A percentile compares a stretch with the other conserved stretches of the same genome.
Conservation (phyloP, 1,140 invertebrate species). For the Cherax destructor region DNA sequence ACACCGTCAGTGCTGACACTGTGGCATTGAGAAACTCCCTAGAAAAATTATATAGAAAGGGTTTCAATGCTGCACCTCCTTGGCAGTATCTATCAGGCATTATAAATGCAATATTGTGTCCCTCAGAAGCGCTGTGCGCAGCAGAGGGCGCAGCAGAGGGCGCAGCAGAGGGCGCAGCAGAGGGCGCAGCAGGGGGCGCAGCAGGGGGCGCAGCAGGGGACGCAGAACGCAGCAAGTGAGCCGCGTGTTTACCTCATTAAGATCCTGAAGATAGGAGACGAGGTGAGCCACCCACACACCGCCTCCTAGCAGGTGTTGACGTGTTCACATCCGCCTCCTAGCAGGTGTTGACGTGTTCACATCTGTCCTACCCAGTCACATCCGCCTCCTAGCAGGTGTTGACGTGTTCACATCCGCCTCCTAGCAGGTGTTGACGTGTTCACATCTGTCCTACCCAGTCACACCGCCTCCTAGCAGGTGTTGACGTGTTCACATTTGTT, state of each 20-base stretch:
- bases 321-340: too few species aligned
- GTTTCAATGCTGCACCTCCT: background rate
- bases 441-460: too few species aligned
- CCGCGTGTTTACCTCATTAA: background rate
- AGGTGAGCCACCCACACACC: background rate
- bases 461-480: too few species aligned
- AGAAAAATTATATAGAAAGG: background rate
- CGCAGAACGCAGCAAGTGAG: background rate
- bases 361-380: too few species aligned
- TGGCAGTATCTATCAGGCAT: background rate
- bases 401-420: too few species aligned
- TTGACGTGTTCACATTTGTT: too few species aligned
- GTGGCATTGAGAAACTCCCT: too few species aligned
- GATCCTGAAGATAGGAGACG: background rate
- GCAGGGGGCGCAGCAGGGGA: background rate
- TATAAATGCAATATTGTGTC: background rate
- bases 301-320: background rate
- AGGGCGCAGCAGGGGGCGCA: background rate
- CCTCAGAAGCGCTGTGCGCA: background rate
- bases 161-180: background rate
- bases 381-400: too few species aligned
- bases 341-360: too few species aligned
- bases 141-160: background rate
- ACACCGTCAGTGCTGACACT: too few species aligned
- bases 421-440: too few species aligned